phyloP scores from a whole-genome alignment of 2,888 invertebrate species.

The Caenorhabditis macrosperma region DNA sequence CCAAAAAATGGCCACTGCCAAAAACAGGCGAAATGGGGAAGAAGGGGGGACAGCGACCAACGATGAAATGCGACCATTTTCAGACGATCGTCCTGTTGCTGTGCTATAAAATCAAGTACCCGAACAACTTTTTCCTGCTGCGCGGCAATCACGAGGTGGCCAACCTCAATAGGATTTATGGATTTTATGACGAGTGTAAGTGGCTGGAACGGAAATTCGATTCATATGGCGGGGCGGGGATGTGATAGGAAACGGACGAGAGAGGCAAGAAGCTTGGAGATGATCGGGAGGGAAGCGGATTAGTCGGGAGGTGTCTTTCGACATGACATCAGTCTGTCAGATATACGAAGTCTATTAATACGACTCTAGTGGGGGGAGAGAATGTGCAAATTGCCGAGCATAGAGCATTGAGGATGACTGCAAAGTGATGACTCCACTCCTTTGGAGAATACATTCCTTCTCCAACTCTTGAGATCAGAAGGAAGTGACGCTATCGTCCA shows the following conservation, averaged over 20 bases:
- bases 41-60: background rate
- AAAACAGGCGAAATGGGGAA: conserved; percentile 9
- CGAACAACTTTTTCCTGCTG: conserved; percentile 78
- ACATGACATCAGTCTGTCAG: background rate
- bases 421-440: too few relatives aligned
- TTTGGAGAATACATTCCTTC: too few relatives aligned
- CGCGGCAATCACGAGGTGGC: conserved; percentile 79
- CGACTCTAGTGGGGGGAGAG: too few relatives aligned
- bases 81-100: conserved; percentile 78
- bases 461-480: too few relatives aligned
- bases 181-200: conserved; percentile 79
- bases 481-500: too few relatives aligned
- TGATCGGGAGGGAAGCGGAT: background rate
- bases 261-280: background rate
- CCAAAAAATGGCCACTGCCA: background rate
- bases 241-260: conserved; percentile 16
- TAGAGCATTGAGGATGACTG: too few relatives aligned
- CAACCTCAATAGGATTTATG: conserved; percentile 77
- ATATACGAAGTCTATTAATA: too few relatives aligned
- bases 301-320: background rate
- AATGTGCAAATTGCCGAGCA: too few relatives aligned
- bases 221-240: background rate
- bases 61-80: conserved; percentile 36
- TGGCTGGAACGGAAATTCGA: conserved; percentile 45
- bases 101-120: conserved; percentile 80